Evolutionary conservation across 2,888 invertebrate species (phyloP).

Genomic region (Copidosoma aretas): DNA sequence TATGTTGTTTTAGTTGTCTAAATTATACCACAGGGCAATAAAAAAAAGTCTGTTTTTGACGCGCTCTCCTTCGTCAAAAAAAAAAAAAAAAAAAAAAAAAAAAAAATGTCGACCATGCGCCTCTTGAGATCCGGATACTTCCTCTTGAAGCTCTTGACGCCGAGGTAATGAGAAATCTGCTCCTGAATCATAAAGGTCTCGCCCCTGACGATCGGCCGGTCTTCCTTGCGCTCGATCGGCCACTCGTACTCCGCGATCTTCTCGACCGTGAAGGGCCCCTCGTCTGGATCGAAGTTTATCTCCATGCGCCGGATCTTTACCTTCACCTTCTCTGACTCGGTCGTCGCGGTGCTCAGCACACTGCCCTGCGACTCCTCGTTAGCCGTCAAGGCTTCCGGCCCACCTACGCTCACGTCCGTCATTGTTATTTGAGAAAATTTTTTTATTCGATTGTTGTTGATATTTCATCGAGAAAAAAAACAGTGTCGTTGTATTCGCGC

Average conservation of each 20-base stretch:
- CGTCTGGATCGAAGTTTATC: conserved; percentile 61
- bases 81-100: too few species aligned
- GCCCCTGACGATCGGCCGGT: conserved; percentile 73
- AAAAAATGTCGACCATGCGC: conserved; percentile 84
- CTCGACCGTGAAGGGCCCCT: conserved; percentile 75
- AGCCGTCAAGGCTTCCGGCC: conserved; percentile 24
- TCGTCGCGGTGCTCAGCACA: conserved; percentile 76
- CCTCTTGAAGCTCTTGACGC: conserved; percentile 95
- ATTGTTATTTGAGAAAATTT: background rate
- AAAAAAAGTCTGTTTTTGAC: too few species aligned
- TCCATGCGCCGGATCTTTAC: conserved; percentile 61
- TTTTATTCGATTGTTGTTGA: background rate
- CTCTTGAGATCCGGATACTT: conserved; percentile 90
- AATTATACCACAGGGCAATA: too few species aligned
- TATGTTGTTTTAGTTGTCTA: too few species aligned
- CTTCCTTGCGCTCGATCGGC: conserved; percentile 74
- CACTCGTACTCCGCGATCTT: conserved; percentile 94
- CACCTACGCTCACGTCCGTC: conserved; percentile 23
- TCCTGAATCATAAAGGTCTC: conserved; percentile 96
- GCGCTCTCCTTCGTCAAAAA: too few species aligned
- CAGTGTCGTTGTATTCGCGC: too few species aligned
- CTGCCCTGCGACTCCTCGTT: conserved; percentile 86
- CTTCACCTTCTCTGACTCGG: conserved; percentile 65
- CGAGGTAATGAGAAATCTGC: conserved; percentile 92
- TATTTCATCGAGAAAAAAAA: too few species aligned